phyloP scores from a whole-genome alignment of 2,113 vertebrate genomes.

The Suncus etruscus region DNA sequence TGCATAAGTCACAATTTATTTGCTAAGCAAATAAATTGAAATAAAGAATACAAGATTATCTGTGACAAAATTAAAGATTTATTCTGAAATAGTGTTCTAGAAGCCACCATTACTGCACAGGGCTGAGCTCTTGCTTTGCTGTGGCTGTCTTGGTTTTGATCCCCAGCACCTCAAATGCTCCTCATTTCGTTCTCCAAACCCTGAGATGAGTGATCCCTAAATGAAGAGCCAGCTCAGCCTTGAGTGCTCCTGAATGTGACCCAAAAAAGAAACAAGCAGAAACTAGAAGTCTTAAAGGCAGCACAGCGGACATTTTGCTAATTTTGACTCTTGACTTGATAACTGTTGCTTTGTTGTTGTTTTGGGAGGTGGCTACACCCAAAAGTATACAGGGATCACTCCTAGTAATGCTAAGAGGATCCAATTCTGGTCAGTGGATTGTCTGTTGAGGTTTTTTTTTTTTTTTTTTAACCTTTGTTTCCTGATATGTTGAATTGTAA shows the following conservation, averaged over 20 bases:
- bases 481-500: conserved; percentile 19
- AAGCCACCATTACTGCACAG: background rate
- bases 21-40: conserved; percentile 49
- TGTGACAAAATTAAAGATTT: background rate
- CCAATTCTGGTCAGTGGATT: too few species aligned
- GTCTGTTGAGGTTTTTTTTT: conserved; percentile 37
- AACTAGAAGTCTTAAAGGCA: background rate
- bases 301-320: conserved; percentile 5
- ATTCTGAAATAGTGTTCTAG: conserved; percentile 9
- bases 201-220: too few species aligned
- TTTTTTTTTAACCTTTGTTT: conserved; percentile 31
- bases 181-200: too few species aligned
- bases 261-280: too few species aligned
- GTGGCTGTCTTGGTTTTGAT: too few species aligned
- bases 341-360: background rate
- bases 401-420: too few species aligned
- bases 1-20: conserved; percentile 5
- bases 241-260: too few species aligned
- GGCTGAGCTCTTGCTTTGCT: too few species aligned
- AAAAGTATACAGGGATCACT: too few species aligned
- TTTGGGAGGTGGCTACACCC: too few species aligned
- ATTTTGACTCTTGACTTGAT: conserved; percentile 39
- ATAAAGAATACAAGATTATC: background rate
- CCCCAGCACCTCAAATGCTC: too few species aligned
- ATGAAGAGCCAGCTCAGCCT: too few species aligned